These are phyloP conservation scores for Phenganax stokvisi DNA, from an alignment of 92 coral and sea anemone species.

Conservation along the genomic window DNA sequence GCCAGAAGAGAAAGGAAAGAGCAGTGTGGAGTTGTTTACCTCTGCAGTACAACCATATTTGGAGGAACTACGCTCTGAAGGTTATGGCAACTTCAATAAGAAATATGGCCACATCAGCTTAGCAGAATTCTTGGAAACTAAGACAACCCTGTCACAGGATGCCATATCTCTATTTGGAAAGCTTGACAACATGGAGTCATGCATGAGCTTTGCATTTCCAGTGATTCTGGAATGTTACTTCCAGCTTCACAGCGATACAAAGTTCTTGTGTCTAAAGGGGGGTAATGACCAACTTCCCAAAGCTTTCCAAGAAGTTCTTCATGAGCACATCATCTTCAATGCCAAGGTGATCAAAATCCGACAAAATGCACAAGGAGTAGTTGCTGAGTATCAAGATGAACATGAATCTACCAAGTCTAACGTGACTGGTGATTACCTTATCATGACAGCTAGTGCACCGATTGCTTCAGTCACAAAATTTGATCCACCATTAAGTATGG, in stretches of 20 bases:
- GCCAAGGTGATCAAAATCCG: background rate
- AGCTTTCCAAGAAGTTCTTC: background rate
- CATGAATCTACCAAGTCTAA: background rate
- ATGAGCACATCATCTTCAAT: background rate
- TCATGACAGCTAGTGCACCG: slow-evolving; percentile 11
- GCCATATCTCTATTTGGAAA: background rate
- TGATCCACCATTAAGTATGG: slow-evolving; percentile 8
- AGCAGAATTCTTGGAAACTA: background rate
- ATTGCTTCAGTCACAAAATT: background rate
- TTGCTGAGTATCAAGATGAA: background rate
- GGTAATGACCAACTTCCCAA: background rate
- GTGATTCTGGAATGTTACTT: background rate
- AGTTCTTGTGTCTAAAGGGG: background rate
- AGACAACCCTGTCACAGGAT: background rate
- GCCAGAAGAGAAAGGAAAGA: slow-evolving; percentile 12
- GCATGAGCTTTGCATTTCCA: background rate
- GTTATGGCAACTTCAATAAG: background rate
- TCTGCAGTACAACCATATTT: background rate
- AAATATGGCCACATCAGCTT: slow-evolving; percentile 1
- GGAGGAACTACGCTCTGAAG: background rate
- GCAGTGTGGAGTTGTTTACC: background rate
- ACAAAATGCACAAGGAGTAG: background rate
- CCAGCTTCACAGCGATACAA: background rate
- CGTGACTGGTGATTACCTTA: background rate
- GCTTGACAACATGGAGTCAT: background rate